phyloP scores from a whole-genome alignment of 1,140 invertebrate species.

The Andrena cerasifolii region DNA sequence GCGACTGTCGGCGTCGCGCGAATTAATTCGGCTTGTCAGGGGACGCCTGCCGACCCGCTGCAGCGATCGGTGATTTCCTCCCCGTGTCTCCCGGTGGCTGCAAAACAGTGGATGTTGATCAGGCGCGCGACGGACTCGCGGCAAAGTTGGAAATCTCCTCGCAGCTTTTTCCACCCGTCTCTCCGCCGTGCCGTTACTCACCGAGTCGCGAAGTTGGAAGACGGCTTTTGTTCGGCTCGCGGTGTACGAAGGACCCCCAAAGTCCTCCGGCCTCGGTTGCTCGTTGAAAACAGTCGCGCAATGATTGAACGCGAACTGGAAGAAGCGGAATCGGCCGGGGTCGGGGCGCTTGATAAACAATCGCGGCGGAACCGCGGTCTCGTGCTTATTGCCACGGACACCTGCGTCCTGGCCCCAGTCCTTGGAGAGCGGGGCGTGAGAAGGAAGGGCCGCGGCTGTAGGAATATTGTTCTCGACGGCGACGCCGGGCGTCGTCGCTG shows the following conservation, averaged over 20 bases:
- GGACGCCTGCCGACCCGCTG: neutral
- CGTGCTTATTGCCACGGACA: constrained; percentile 50
- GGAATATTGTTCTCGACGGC: constrained; percentile 63
- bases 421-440: constrained; percentile 1
- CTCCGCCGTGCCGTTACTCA: no score
- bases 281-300: neutral
- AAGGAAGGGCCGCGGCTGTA: constrained; percentile 42
- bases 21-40: constrained; percentile 51
- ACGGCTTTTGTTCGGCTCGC: neutral
- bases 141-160: neutral
- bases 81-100: neutral
- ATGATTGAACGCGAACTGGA: neutral
- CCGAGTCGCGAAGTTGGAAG: no score
- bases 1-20: constrained; percentile 39
- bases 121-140: neutral
- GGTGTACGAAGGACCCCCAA: neutral
- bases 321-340: neutral
- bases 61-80: constrained; percentile 28
- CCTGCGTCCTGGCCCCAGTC: constrained; percentile 14
- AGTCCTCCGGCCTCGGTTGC: neutral
- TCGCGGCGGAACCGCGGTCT: neutral
- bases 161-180: neutral
- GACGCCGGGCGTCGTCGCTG: constrained; percentile 60
- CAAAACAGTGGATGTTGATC: neutral
- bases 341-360: neutral